Evolutionary conservation across 1,140 invertebrate species (phyloP).

Genomic region (Pogonomyrmex californicus): DNA sequence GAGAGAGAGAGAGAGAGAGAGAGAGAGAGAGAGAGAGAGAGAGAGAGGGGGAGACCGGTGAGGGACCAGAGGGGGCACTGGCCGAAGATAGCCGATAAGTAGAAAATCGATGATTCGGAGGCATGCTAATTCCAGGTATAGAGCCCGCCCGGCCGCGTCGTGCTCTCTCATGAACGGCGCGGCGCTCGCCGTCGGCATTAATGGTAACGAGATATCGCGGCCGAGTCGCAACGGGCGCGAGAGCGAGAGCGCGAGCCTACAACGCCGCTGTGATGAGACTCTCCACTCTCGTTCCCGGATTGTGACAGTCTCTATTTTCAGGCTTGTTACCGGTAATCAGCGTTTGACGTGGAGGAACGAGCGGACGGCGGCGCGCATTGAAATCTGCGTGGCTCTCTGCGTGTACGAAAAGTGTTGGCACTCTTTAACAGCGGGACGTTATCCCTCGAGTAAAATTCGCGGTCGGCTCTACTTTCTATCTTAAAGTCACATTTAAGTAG

Average conservation of each 20-base stretch:
- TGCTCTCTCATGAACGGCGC: constrained; percentile 68
- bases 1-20: not conserved
- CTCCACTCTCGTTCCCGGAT: constrained; percentile 51
- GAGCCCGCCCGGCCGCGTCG: constrained; percentile 59
- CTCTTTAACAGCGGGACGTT: not conserved
- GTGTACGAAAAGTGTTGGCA: constrained; percentile 11
- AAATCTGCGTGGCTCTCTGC: constrained; percentile 4
- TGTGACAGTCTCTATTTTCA: constrained; percentile 64
- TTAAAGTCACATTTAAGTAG: not conserved
- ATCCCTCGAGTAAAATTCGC: not conserved
- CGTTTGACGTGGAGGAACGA: constrained; percentile 60
- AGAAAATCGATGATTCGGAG: constrained; percentile 80
- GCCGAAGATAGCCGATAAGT: constrained; percentile 76
- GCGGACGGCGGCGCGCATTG: constrained; percentile 31
- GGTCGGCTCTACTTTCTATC: not conserved
- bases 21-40: not conserved
- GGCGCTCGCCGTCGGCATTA: constrained; percentile 73
- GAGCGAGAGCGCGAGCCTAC: constrained; percentile 21
- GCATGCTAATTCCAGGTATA: constrained; percentile 78
- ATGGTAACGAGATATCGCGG: constrained; percentile 74
- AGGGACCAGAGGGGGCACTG: constrained; percentile 21
- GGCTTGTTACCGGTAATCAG: constrained; percentile 60
- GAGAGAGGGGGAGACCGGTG: not conserved
- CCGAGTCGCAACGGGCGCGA: constrained; percentile 38
- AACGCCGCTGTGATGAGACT: constrained; percentile 66